Evolutionary conservation across 2,888 invertebrate species (phyloP), one percentile per base, ranked within the genome.

Genomic region (Molorchus minor): DNA sequence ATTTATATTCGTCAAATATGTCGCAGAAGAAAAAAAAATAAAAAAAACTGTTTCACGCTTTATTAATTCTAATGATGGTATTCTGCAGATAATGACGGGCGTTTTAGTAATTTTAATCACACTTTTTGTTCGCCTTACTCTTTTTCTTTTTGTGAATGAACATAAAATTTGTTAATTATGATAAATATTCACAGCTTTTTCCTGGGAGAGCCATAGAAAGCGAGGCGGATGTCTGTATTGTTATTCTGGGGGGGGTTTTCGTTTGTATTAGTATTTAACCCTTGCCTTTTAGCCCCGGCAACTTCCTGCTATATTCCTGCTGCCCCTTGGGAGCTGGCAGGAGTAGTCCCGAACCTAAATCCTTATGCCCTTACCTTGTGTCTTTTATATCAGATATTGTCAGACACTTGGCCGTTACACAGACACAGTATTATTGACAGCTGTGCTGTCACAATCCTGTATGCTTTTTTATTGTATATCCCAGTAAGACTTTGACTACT

Each of bases 81-180:
- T 65, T 61, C 66, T 69, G 69, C 58, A 68, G 63, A 68, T 69
- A 70, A 72, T 70, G 69, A 71, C 73, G 68, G 71, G 74, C 71
- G 74, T 69, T 74, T 72, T 70, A 75, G 72, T 71, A 77, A 77
- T 76, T 78, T 77, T 76, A 76, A 76, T 76, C 72, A 74, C 70
- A 76, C 76, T 77, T 77, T 77, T 77, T 77, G 77, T 77, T 77
- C 72, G 72, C 72, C 73, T 71, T 74, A 67, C 73, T 73, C 76
- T 75, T 77, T 76, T 78, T 77, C 76, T 77, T 77, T 77, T 77
- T 76, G 72, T 73, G 70, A 70, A 71, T 74, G 75, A 75, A 75
- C 79, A 79, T 80, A 79, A 81, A 81, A 80, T 78, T 80, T 79
- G 80, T 81, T 81, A 81, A 81, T 81, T 80, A 80, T 81, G 80